Conservation (phyloP, 2,113 vertebrate genomes). For the Chiloscyllium plagiosum region DNA sequence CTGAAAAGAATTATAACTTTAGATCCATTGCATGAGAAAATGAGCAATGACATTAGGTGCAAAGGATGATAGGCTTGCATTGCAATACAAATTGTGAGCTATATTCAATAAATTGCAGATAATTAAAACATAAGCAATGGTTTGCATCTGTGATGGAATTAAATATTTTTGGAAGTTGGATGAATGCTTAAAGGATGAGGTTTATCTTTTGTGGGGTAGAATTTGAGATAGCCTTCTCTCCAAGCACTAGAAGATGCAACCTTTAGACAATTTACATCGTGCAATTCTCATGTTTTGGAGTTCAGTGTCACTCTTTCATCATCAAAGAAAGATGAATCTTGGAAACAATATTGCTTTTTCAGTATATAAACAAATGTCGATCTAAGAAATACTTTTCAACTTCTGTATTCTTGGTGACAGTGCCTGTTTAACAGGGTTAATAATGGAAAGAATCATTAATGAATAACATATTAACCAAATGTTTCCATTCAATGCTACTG, state of each 20-base stretch:
- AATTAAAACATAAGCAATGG: not conserved
- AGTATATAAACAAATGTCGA: not conserved
- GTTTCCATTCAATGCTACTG: not conserved
- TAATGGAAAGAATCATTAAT: not conserved
- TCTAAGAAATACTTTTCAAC: not conserved
- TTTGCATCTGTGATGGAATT: not conserved
- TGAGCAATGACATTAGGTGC: not conserved
- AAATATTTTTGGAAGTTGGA: not conserved
- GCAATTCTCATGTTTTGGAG: not conserved
- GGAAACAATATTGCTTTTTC: not conserved
- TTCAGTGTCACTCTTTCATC: not conserved
- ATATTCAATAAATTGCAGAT: not conserved
- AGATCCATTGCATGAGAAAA: not conserved
- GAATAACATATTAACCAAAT: not conserved
- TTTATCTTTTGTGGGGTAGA: not conserved
- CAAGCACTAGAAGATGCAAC: not conserved
- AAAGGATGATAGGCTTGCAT: not conserved
- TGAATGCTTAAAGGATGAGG: not conserved
- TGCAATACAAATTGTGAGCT: not conserved
- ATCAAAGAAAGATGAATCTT: not conserved
- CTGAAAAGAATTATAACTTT: not conserved
- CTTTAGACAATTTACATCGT: not conserved
- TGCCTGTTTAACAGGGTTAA: not conserved
- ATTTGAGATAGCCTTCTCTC: not conserved
- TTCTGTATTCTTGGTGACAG: not conserved